Evolutionary conservation across 64 coral and sea anemone genomes (phyloP), one percentile per base, ranked within the genome.

Genomic region (Dendrophyllia cribrosa): DNA sequence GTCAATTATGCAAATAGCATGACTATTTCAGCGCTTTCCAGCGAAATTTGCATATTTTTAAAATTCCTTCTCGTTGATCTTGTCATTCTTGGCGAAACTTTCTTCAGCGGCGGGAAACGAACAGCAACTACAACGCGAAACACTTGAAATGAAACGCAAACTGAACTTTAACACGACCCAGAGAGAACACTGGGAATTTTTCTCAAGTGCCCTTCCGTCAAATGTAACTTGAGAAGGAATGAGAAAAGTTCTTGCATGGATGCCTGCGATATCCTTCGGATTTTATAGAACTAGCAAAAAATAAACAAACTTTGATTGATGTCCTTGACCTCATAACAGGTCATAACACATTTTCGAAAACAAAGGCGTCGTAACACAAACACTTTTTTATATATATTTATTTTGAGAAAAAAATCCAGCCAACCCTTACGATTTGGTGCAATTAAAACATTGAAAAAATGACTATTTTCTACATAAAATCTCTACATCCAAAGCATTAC

Each of bases 1-100:
- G 67, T 84, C 51, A 84, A 46, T 64, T 61, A 84, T 84, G 80
- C 80, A 67, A 68, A 68, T 83, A 7, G 43, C 61, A 83, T 83
- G 59, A n/a, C 60, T 19, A 83, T 19, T 83, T 67, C 43, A 51
- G 8, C 19, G 6, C 62, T 66, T 75, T 50, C 7, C 15, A 1
- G 6, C 19, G 17, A 47, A 22, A 67, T 84, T 84, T 84, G 80
- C 80, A 84, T 84, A 67, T 68, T 11, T 84, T 84, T 66, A 47
- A 50, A 82, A 66, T 64, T 47, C 6, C 17, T 26, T 15, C 1
- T 5, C 5, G 44, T 25, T 43, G 59, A 64, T 7, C 3, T 49
- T 49, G 62, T 67, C 80, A 84, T 67, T 19, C 17, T 84, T 2
- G 10, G 20, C 59, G 11, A 20, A 75, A 75, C 51, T 9, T 11